Percentiles rank a stretch among this genome's conserved stretches.
These are phyloP conservation scores for Vimba vimba DNA, from an alignment of 2,113 vertebrate species.

Conservation along the genomic window DNA sequence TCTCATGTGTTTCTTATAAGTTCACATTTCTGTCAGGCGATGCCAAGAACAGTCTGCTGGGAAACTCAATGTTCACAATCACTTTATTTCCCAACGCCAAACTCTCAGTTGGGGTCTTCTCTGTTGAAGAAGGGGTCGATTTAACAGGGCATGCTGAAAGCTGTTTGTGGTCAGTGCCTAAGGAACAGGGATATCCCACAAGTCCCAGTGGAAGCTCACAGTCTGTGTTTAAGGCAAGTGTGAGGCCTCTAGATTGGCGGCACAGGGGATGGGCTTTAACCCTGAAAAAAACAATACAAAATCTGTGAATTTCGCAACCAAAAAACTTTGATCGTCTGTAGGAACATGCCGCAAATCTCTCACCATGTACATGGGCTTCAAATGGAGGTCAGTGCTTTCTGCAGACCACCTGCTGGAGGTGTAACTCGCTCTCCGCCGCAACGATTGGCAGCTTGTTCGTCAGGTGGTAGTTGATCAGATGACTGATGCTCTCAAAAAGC, in stretches of 20 bases:
- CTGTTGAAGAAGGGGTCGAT: neutral
- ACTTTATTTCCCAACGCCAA: conserved; percentile 11
- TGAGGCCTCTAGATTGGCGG: conserved; percentile 35
- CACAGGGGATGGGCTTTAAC: conserved; percentile 35
- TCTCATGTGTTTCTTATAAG: conserved; percentile 22
- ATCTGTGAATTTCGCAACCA: neutral
- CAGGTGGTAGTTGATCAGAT: conserved; percentile 93
- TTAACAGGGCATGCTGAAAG: conserved; percentile 35
- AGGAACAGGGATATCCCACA: conserved; percentile 35
- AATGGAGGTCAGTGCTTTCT: conserved; percentile 77
- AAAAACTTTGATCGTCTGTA: neutral
- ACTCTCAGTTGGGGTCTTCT: conserved; percentile 16
- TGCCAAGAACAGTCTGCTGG: conserved; percentile 19
- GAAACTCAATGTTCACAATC: neutral
- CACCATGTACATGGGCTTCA: conserved; percentile 11
- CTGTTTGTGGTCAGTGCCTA: conserved; percentile 30
- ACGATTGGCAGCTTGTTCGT: conserved; percentile 93
- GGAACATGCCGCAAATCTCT: neutral
- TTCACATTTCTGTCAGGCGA: conserved; percentile 23
- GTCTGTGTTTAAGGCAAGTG: conserved; percentile 53
- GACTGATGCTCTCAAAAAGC: conserved; percentile 96
- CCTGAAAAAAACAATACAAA: conserved; percentile 33
- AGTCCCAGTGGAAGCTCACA: conserved; percentile 53
- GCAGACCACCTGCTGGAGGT: conserved; percentile 87
- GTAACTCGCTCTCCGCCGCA: conserved; percentile 92